phyloP scores from a whole-genome alignment of 1,140 invertebrate genomes.

The Dendroctonus valens region DNA sequence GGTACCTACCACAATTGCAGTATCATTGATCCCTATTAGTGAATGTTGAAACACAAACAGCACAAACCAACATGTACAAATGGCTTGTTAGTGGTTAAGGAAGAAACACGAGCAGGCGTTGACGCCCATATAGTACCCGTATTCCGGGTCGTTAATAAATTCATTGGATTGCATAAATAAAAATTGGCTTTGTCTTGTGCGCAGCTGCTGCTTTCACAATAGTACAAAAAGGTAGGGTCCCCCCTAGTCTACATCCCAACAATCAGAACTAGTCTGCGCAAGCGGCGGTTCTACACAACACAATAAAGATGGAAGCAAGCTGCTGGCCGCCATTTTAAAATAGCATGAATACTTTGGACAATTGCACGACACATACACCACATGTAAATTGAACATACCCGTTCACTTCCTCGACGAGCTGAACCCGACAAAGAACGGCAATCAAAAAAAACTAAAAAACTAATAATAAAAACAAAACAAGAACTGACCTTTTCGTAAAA shows the following conservation, averaged over 20 bases:
- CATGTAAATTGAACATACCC: constrained; percentile 28
- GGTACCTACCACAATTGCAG: too few relatives aligned
- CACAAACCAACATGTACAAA: too few relatives aligned
- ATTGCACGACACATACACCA: constrained; percentile 25
- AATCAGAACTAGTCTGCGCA: constrained; percentile 8
- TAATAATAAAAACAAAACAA: constrained; percentile 37
- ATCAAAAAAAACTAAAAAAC: constrained; percentile 34
- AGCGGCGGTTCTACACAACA: constrained; percentile 1
- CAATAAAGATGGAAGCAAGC: constrained; percentile 13
- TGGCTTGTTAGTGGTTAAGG: too few relatives aligned
- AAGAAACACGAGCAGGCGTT: too few relatives aligned
- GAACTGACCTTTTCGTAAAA: constrained; percentile 52
- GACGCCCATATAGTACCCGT: too few relatives aligned
- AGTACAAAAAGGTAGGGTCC: neutral
- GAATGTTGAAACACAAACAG: too few relatives aligned
- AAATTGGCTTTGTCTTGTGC: neutral
- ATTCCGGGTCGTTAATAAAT: neutral
- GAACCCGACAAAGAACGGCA: constrained; percentile 8
- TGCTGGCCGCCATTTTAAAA: constrained; percentile 22
- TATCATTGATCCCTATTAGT: too few relatives aligned
- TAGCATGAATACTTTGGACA: neutral
- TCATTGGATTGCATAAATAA: constrained; percentile 5
- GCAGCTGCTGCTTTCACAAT: constrained; percentile 20
- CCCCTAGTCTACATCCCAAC: constrained; percentile 10
- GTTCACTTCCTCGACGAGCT: constrained; percentile 6